Conservation (phyloP, 2,888 invertebrate genomes). For the Lasioglossum vierecki region DNA sequence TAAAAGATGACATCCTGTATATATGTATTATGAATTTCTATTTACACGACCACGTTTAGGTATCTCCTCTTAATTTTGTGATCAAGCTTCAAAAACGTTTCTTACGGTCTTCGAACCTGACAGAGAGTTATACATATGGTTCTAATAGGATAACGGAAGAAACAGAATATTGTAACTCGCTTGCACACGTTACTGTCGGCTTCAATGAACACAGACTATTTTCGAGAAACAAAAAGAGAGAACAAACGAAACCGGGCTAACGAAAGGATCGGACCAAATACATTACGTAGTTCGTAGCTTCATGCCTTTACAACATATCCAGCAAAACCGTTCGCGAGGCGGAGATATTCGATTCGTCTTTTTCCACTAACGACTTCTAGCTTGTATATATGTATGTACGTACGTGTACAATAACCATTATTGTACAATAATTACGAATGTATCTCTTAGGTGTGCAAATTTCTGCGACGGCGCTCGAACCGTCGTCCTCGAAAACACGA, state of each 20-base stretch:
- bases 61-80: conserved; percentile 41
- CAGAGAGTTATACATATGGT: conserved; percentile 21
- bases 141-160: conserved; percentile 33
- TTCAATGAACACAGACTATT: conserved; percentile 51
- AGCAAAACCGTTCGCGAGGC: conserved; percentile 51
- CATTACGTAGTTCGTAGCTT: conserved; percentile 74
- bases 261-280: conserved; percentile 76
- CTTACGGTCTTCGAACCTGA: conserved; percentile 34
- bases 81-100: conserved; percentile 28
- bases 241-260: conserved; percentile 60
- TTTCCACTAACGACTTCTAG: conserved; percentile 65
- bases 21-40: conserved; percentile 38
- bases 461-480: conserved; percentile 16
- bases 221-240: conserved; percentile 41
- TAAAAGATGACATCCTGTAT: conserved; percentile 5
- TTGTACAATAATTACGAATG: conserved; percentile 41
- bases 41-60: conserved; percentile 50
- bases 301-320: conserved; percentile 79
- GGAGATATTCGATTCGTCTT: conserved; percentile 61
- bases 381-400: conserved; percentile 66
- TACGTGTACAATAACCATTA: conserved; percentile 39
- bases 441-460: conserved; percentile 58
- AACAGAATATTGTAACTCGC: conserved; percentile 33
- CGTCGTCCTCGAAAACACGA: conserved; percentile 33
- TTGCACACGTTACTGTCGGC: conserved; percentile 50